Evolutionary conservation across 2,797 vertebrate genomes (phyloP).

Genomic region (Helostoma temminkii): DNA sequence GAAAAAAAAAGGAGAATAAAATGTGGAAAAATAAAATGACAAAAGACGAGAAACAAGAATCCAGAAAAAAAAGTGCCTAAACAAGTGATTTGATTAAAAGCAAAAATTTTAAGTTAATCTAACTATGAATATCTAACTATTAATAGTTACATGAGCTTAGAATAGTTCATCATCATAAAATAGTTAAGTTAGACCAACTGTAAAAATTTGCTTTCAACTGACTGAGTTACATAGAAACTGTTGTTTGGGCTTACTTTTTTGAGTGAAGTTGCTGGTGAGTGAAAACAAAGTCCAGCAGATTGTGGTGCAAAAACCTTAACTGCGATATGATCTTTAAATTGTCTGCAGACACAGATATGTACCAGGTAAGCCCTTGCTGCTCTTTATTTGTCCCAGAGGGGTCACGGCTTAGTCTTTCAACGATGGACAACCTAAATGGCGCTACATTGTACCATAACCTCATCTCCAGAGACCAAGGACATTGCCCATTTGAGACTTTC

Average conservation of each 20-base stretch:
- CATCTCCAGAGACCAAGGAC: conserved; percentile 53
- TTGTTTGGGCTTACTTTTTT: too few relatives aligned
- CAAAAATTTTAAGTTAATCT: too few relatives aligned
- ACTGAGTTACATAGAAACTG: too few relatives aligned
- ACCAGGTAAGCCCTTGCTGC: conserved; percentile 59
- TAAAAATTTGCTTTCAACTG: too few relatives aligned
- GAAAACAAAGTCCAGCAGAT: neutral
- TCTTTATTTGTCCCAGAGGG: conserved; percentile 45
- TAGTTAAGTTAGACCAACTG: too few relatives aligned
- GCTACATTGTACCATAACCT: conserved; percentile 57
- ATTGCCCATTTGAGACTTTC: conserved; percentile 44
- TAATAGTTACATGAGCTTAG: too few relatives aligned
- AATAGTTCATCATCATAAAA: too few relatives aligned
- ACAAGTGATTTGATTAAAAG: too few relatives aligned
- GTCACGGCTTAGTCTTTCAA: conserved; percentile 70
- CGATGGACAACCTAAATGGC: conserved; percentile 75
- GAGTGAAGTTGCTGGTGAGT: neutral
- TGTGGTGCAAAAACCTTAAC: conserved; percentile 2
- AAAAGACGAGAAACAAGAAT: neutral
- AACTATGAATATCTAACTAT: too few relatives aligned
- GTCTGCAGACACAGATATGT: conserved; percentile 38
- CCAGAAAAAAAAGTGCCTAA: neutral
- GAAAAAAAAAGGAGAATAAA: neutral
- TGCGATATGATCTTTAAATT: conserved; percentile 34
- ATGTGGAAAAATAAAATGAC: neutral